Evolutionary conservation across 2,113 vertebrate genomes (phyloP).

Genomic region (Actinemys pallida): DNA sequence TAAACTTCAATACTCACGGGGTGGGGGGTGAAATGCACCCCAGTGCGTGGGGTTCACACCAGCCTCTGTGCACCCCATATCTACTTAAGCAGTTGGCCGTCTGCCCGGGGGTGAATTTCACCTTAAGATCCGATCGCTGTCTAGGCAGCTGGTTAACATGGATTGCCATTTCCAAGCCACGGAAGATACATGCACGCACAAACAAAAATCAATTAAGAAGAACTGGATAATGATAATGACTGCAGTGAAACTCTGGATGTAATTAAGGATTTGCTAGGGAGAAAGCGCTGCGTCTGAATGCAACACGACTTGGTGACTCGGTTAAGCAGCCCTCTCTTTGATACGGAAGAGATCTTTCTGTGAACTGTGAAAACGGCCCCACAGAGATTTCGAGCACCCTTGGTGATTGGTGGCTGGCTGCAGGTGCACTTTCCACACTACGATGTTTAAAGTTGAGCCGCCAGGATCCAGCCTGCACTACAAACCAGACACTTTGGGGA

Average conservation of each 20-base stretch:
- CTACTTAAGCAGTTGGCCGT: neutral
- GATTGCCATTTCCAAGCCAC: neutral
- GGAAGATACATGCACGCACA: neutral
- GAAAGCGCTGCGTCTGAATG: neutral
- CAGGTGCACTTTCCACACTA: no score
- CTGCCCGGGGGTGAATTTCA: neutral
- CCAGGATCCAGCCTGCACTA: no score
- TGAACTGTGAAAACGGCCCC: neutral
- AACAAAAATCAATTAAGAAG: neutral
- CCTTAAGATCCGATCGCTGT: neutral
- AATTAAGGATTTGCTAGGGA: neutral
- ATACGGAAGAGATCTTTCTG: neutral
- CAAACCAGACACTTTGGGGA: no score
- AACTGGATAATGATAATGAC: fast-evolving
- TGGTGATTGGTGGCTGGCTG: no score
- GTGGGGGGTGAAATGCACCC: neutral
- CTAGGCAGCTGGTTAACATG: fast-evolving
- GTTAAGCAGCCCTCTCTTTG: neutral
- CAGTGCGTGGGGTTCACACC: neutral
- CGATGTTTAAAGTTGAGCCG: no score
- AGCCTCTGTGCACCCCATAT: neutral
- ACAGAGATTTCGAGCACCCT: neutral
- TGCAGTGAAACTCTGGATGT: fast-evolving
- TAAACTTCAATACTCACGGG: neutral
- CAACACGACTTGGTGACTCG: neutral